Conservation (phyloP, 2,797 vertebrate genomes). For the Parauchenoglanis ngamensis region DNA sequence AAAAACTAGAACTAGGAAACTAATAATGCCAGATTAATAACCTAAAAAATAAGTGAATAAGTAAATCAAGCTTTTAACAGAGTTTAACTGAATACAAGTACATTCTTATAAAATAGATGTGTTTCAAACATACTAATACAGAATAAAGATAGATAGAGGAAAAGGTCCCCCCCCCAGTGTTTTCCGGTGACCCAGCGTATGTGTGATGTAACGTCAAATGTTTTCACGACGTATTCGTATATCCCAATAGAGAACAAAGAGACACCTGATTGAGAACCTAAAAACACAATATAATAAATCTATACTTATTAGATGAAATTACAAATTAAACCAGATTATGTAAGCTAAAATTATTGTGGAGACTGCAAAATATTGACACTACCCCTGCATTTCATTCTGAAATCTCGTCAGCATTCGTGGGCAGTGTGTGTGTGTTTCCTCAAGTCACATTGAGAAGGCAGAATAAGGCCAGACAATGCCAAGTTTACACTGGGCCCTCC, state of each 20-base stretch:
- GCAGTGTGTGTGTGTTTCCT: neutral
- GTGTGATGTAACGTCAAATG: neutral
- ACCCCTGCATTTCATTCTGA: neutral
- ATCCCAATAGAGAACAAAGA: neutral
- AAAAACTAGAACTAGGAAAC: neutral
- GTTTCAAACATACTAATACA: neutral
- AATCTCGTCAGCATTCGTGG: conserved; percentile 14
- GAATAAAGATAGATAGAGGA: neutral
- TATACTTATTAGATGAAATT: neutral
- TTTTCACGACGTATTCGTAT: neutral
- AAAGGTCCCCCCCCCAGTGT: neutral
- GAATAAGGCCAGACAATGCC: conserved; percentile 6
- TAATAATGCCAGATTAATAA: neutral
- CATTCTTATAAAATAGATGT: neutral
- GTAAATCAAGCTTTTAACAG: neutral
- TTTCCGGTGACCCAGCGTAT: neutral
- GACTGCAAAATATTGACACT: neutral
- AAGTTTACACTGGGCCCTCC: neutral
- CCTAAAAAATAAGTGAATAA: neutral
- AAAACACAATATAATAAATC: neutral
- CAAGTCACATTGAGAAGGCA: neutral
- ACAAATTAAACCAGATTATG: neutral
- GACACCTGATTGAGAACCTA: neutral
- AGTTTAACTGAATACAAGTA: neutral
- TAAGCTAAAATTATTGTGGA: neutral